These are phyloP conservation scores for Drosophila quadrilineata DNA, from an alignment of 1,140 invertebrate species.

Conservation along the genomic window DNA sequence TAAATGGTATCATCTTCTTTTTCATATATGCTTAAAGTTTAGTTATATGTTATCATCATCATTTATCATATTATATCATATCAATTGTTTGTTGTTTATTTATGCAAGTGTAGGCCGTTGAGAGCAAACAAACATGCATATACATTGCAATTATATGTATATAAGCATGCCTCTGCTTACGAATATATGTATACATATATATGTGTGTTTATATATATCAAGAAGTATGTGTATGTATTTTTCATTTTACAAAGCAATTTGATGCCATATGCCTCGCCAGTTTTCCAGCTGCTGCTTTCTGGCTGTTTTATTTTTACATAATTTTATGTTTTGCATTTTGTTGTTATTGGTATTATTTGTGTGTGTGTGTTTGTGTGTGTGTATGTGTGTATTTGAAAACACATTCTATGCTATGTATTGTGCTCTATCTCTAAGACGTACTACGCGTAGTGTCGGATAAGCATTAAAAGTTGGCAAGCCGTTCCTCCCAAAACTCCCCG, in stretches of 20 bases:
- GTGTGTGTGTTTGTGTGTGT: conserved; percentile 44
- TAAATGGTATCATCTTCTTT: conserved; percentile 24
- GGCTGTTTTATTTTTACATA: conserved; percentile 55
- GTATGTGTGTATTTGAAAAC: conserved; percentile 39
- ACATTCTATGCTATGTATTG: conserved; percentile 45
- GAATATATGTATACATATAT: conserved; percentile 13
- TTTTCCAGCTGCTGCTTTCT: background rate
- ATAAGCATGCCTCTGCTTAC: background rate
- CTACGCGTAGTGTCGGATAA: conserved; percentile 70
- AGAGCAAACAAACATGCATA: conserved; percentile 16
- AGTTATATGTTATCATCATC: conserved; percentile 45
- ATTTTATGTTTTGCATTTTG: conserved; percentile 29
- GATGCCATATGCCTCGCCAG: conserved; percentile 4
- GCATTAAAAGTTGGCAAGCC: conserved; percentile 69
- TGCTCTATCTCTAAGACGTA: conserved; percentile 41
- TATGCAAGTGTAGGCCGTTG: conserved; percentile 37
- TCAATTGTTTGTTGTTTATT: conserved; percentile 15
- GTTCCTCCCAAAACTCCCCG: conserved; percentile 30
- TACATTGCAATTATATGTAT: conserved; percentile 4
- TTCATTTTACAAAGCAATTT: conserved; percentile 44
- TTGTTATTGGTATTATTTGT: conserved; percentile 28
- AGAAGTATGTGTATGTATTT: conserved; percentile 11
- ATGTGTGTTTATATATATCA: conserved; percentile 6
- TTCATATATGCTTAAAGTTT: conserved; percentile 57
- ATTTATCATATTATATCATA: conserved; percentile 46